phyloP scores from a whole-genome alignment of 2,797 vertebrate species.

The Lemur catta region DNA sequence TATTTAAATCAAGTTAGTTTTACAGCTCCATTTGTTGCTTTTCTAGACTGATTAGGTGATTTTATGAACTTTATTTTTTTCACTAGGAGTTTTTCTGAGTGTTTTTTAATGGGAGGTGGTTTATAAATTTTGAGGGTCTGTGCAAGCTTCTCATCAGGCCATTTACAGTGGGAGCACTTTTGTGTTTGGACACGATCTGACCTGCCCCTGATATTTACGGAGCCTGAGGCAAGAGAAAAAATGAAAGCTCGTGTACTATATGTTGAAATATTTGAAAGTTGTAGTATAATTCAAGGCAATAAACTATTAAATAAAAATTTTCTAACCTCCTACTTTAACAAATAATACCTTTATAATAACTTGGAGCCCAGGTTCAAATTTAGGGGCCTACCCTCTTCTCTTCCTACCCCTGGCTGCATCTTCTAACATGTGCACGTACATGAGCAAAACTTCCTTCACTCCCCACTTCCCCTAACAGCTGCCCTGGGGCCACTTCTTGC shows the following conservation, averaged over 20 bases:
- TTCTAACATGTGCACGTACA: not conserved
- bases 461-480: not conserved
- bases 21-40: constrained; percentile 27
- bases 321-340: not conserved
- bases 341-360: not conserved
- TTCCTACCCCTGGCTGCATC: not conserved
- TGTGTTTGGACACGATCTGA: not conserved
- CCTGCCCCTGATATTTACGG: not conserved
- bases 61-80: constrained; percentile 34
- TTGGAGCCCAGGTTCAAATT: not conserved
- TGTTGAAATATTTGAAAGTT: constrained; percentile 37
- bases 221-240: not conserved
- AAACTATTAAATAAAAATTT: constrained; percentile 12
- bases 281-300: not conserved
- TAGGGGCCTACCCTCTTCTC: not conserved
- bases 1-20: constrained; percentile 57
- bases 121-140: not conserved
- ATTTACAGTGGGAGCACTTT: not conserved
- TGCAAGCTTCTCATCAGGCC: not conserved
- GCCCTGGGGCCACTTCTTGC: not conserved
- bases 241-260: not conserved
- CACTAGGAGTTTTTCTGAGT: constrained; percentile 11
- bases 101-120: not conserved
- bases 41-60: constrained; percentile 18
- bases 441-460: not conserved